phyloP scores from a whole-genome alignment of 2,888 invertebrate genomes.

The Bellardia pandia region DNA sequence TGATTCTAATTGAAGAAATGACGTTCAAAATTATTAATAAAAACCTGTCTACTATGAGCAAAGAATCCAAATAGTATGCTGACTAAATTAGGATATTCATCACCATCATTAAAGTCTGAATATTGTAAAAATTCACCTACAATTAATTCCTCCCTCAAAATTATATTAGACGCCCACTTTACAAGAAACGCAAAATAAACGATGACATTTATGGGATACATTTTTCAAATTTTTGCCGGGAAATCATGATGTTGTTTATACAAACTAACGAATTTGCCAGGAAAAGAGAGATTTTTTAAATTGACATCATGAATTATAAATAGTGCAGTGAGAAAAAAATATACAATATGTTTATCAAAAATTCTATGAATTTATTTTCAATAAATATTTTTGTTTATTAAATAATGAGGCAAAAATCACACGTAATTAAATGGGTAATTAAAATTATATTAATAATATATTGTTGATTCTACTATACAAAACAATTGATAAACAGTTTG shows the following conservation, averaged over 20 bases:
- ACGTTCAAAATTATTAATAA: neutral
- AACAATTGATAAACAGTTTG: neutral
- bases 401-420: neutral
- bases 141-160: slow-evolving; percentile 3
- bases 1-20: too few species aligned
- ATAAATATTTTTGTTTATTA: slow-evolving; percentile 26
- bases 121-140: neutral
- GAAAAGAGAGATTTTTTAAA: neutral
- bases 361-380: slow-evolving; percentile 1
- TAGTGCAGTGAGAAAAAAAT: slow-evolving; percentile 15
- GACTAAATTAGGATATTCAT: neutral
- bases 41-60: too few species aligned
- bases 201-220: neutral
- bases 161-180: slow-evolving; percentile 35
- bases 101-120: neutral
- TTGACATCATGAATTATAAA: slow-evolving; percentile 40
- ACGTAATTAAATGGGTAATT: too few species aligned
- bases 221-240: slow-evolving; percentile 1
- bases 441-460: too few species aligned
- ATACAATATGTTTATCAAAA: neutral
- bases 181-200: slow-evolving; percentile 9
- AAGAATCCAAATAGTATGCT: neutral
- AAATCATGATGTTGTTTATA: slow-evolving; percentile 17
- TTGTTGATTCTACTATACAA: too few species aligned
- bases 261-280: neutral